These are phyloP conservation scores for Myotis daubentonii DNA, from an alignment of 2,797 vertebrate genomes.

Conservation along the genomic window DNA sequence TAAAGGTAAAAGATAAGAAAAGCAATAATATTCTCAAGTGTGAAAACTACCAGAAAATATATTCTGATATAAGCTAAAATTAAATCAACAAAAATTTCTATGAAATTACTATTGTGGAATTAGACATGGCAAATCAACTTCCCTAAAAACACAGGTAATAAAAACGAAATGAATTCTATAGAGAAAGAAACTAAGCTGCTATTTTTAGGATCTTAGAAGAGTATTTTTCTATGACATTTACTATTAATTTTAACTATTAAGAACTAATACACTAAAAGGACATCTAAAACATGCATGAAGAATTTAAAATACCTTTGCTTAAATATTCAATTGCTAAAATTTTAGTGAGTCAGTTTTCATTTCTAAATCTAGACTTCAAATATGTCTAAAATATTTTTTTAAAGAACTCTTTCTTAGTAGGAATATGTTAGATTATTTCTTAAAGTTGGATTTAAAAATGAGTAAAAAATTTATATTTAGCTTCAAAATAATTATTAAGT, in stretches of 20 bases:
- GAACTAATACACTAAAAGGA: conserved; percentile 34
- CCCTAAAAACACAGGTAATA: conserved; percentile 47
- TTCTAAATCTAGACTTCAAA: conserved; percentile 36
- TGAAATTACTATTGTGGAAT: conserved; percentile 17
- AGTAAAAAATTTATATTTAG: conserved; percentile 56
- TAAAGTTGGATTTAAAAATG: background rate
- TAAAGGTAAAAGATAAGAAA: conserved; percentile 30
- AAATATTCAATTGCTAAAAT: conserved; percentile 40
- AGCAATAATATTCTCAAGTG: background rate
- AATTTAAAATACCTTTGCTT: conserved; percentile 19
- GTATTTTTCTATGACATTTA: conserved; percentile 9
- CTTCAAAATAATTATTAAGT: conserved; percentile 44
- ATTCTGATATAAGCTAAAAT: conserved; percentile 30
- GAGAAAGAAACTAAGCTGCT: conserved; percentile 25
- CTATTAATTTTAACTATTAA: conserved; percentile 52
- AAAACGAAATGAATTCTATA: conserved; percentile 29
- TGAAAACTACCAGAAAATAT: conserved; percentile 4
- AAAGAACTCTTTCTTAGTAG: background rate
- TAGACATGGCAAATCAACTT: background rate
- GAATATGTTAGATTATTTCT: background rate
- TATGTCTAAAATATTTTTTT: background rate
- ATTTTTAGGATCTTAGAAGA: background rate
- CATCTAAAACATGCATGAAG: background rate
- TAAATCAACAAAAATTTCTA: background rate
- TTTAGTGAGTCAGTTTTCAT: background rate